Evolutionary conservation across 2,888 invertebrate genomes (phyloP), one percentile per base, ranked within the genome.

Genomic region (Dusona sp.): DNA sequence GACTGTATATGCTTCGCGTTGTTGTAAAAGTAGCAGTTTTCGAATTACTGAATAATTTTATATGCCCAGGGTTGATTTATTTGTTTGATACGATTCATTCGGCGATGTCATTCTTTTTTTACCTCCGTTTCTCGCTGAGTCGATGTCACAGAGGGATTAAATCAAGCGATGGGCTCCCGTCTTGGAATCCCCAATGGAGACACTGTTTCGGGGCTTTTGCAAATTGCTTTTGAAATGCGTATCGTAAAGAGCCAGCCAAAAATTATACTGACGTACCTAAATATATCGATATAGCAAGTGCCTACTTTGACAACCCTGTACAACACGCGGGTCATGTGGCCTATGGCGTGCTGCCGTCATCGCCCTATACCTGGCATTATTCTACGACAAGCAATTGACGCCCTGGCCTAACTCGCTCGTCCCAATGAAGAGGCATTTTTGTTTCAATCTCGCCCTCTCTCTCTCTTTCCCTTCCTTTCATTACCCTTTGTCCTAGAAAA

Each of bases 141-240:
- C 61, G 13, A 61, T 29, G 61, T 13, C 25, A 54, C 22, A 29
- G 25, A 25, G 13, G 25, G 61, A 61, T 61, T 57, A 57, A 25
- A 22, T 25, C 22, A 3, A 3, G 33, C 16, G 25, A 9, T n/a
- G 16, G 9, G 25, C 48, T 48, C 11, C 29, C 33, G n/a, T 51
- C n/a, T 13, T 0, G 61, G 33, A 19, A 79, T 33, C 33, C 22
- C 33, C 61, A 38, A 61, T 22, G n/a, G 42, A 57, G 45, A 57
- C 29, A 38, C 51, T 25, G 73, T 16, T 42, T 19, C 61, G 33
- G 19, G 61, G 36, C 19, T 68, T 57, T 68, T 45, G 38, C 73
- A 74, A 38, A 48, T 82, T 74, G n/a, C 85, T 64, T 81, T 33
- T 67, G 73, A 68, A 74, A 82, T 73, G 13, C 7, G 42, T 38